Conservation (phyloP, 2,888 invertebrate genomes). For the Chalcosyrphus nemorum region DNA sequence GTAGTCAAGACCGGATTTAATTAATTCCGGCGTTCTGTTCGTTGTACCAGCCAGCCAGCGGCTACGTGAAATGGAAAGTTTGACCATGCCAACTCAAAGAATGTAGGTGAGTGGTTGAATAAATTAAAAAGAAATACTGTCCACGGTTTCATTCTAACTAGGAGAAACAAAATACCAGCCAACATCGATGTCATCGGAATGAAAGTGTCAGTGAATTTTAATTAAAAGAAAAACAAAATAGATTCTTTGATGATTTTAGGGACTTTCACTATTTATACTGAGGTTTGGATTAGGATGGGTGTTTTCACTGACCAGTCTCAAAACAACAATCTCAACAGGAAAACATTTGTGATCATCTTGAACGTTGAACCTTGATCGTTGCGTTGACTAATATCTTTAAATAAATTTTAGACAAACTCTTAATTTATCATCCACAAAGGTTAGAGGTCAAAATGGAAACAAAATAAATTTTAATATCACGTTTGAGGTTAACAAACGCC, state of each 20-base stretch:
- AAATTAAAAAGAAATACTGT: constrained; percentile 36
- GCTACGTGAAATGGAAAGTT: constrained; percentile 60
- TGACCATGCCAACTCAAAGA: constrained; percentile 28
- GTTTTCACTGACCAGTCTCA: no score
- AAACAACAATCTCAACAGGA: no score
- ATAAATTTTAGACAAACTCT: not conserved
- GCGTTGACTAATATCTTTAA: not conserved
- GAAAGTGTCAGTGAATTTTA: constrained; percentile 41
- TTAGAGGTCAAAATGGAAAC: not conserved
- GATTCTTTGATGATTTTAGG: not conserved
- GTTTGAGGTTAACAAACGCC: not conserved
- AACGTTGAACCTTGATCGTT: not conserved
- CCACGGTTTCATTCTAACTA: constrained; percentile 6
- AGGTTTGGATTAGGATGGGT: not conserved
- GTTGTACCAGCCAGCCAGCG: constrained; percentile 13
- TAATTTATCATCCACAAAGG: not conserved
- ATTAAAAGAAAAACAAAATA: not conserved
- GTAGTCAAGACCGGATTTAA: constrained; percentile 52
- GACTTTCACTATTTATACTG: constrained; percentile 18
- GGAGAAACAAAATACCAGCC: not conserved
- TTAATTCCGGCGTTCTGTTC: constrained; percentile 52
- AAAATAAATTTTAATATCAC: not conserved
- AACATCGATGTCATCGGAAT: constrained; percentile 37
- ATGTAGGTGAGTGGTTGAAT: constrained; percentile 54
- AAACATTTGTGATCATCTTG: no score